Conservation (phyloP, 2,888 invertebrate genomes). For the Isoperla grammatica region DNA sequence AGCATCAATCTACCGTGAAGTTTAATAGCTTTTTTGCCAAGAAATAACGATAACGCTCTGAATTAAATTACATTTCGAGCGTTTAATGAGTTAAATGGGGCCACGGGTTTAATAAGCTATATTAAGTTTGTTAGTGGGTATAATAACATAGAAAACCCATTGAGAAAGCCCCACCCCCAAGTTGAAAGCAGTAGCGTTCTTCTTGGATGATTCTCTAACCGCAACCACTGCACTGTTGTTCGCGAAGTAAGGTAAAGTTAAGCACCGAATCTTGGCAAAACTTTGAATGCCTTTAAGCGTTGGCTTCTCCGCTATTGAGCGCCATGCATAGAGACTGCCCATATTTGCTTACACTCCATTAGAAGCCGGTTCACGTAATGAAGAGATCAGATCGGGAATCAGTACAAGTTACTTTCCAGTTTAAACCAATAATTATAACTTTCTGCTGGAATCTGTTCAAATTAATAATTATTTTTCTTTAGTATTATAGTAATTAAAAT, state of each 20-base stretch:
- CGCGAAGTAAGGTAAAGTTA: conserved; percentile 8
- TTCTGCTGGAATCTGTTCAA: no score
- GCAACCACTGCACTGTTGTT: conserved; percentile 8
- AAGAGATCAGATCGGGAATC: no score
- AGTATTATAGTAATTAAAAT: conserved; percentile 20
- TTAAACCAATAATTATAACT: no score
- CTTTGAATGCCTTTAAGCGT: no score
- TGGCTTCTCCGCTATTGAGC: no score
- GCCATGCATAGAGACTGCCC: no score
- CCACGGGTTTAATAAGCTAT: conserved; percentile 13
- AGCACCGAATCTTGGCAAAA: not conserved
- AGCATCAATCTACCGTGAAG: not conserved
- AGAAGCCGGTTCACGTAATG: no score
- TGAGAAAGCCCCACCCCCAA: conserved; percentile 1
- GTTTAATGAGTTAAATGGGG: conserved; percentile 11
- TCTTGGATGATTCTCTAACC: conserved; percentile 8
- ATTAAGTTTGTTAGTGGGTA: conserved; percentile 8
- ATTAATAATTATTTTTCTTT: conserved; percentile 14
- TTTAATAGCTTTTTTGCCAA: not conserved
- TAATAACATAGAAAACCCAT: conserved; percentile 8
- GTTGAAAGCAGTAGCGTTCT: not conserved
- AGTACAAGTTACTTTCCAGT: no score
- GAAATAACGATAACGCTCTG: not conserved
- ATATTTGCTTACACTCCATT: no score
- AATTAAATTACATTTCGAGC: not conserved